Conservation (phyloP, 2,888 invertebrate species). For the Uropetala carovei region DNA sequence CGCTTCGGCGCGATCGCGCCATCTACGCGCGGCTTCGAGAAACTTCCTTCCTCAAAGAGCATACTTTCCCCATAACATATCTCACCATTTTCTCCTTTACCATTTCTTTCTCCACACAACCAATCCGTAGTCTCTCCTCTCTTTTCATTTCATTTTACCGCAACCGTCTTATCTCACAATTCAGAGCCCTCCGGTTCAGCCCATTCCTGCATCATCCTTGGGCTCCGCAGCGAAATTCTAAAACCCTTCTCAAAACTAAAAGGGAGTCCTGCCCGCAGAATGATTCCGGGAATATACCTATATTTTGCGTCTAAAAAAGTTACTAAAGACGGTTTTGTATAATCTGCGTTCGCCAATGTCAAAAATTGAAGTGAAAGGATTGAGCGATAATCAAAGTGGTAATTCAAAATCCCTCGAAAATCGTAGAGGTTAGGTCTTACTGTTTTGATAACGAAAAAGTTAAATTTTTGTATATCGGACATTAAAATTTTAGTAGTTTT, state of each 20-base stretch:
- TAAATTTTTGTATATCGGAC: too few species aligned
- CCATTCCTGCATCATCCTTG: background rate
- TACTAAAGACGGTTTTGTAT: too few species aligned
- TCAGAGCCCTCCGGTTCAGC: background rate
- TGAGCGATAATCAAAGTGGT: too few species aligned
- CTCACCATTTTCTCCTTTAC: background rate
- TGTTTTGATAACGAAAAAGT: too few species aligned
- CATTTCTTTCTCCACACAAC: background rate
- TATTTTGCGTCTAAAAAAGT: too few species aligned
- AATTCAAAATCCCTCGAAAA: too few species aligned
- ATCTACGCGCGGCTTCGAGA: background rate
- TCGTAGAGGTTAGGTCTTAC: too few species aligned
- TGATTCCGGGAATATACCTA: too few species aligned
- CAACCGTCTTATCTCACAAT: conserved; percentile 4
- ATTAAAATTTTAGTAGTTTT: too few species aligned
- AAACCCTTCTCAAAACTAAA: background rate
- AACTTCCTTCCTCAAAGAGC: background rate
- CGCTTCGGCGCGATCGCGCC: background rate
- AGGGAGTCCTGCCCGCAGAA: too few species aligned
- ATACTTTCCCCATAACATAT: background rate
- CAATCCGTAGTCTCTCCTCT: background rate
- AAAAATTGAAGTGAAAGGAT: too few species aligned
- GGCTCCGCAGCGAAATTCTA: background rate
- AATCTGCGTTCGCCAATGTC: too few species aligned
- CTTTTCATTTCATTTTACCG: background rate